Base-by-base conservation (phyloP, 2,888 invertebrate species). In the Tigriopus californicus region DNA sequence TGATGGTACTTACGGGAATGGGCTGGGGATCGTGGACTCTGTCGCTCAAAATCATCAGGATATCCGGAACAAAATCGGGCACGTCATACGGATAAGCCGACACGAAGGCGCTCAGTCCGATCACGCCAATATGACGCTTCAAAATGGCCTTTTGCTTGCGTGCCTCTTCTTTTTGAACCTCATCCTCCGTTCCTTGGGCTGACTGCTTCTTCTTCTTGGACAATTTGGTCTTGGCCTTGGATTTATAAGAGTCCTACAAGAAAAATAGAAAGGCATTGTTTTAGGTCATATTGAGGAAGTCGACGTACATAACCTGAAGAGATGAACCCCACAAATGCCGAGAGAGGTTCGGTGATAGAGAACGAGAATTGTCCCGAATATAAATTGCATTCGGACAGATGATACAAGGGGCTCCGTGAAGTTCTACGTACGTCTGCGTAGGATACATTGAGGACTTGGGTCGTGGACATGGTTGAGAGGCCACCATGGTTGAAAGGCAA, bases 11-110 rank as follows among this genome's bases (percentile, higher is more conserved):
- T 70, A 84, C 84, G 63, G 88, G 86, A 67, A 91, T 83, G 0
- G 90, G 90, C 71, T 88, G 85, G 0, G 89, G 87, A 68, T 89
- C 91, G 70, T 80, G 81, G 18, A 88, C 78, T 72, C 91, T 87
- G 11, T 79, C 75, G 61, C 85, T 81, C 42, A 94, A 75, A 65
- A 81, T 79, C 63, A 83, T 80, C 63, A 94, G 79, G 57, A 91
- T 80, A 55, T 80, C 79, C 62, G 92, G 82, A 70, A 85, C 71
- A 70, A 80, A 77, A 68, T 80, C 74, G 62, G 91, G 82, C 68
- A 87, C 80, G 66, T 85, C 82, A 71, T 94, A 94, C 0, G 94
- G 94, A 70, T 83, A 81, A 13, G 91, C 86, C 64, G 80, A 80
- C 48, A 94, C 79, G 70, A 85, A 87, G 6, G 89, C 83, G 69